Evolutionary conservation across 2,888 invertebrate genomes (phyloP).

Genomic region (Autographa gamma): DNA sequence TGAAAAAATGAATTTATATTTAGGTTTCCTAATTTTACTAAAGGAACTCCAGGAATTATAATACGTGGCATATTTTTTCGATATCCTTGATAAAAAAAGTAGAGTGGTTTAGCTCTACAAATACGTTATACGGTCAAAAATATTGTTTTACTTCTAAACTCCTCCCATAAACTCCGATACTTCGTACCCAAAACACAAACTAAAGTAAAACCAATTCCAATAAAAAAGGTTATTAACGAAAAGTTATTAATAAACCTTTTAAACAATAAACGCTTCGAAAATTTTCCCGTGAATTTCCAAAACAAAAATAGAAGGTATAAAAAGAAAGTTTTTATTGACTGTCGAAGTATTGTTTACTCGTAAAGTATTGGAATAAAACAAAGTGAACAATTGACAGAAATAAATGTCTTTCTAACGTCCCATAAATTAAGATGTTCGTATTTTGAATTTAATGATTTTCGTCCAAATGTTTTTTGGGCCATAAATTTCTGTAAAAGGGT

Average conservation of each 20-base stretch:
- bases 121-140: too few species aligned
- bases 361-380: constrained; percentile 46
- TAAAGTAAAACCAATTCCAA: background rate
- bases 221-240: constrained; percentile 7
- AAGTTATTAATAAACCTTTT: constrained; percentile 14
- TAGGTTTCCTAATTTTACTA: too few species aligned
- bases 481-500: constrained; percentile 3
- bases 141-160: background rate
- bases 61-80: too few species aligned
- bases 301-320: constrained; percentile 39
- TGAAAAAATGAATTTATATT: too few species aligned
- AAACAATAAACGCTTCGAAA: constrained; percentile 20
- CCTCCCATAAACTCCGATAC: background rate
- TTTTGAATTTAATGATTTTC: constrained; percentile 32
- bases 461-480: constrained; percentile 18
- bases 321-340: constrained; percentile 47
- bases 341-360: constrained; percentile 48
- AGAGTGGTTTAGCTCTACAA: too few species aligned
- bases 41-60: too few species aligned
- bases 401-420: constrained; percentile 34
- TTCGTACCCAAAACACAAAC: background rate
- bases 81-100: too few species aligned
- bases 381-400: constrained; percentile 37
- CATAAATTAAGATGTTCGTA: constrained; percentile 21
- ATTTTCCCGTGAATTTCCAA: constrained; percentile 26